Evolutionary conservation across 2,113 vertebrate genomes (phyloP), one percentile per base, ranked within the genome.

Genomic region (Chiloscyllium plagiosum): DNA sequence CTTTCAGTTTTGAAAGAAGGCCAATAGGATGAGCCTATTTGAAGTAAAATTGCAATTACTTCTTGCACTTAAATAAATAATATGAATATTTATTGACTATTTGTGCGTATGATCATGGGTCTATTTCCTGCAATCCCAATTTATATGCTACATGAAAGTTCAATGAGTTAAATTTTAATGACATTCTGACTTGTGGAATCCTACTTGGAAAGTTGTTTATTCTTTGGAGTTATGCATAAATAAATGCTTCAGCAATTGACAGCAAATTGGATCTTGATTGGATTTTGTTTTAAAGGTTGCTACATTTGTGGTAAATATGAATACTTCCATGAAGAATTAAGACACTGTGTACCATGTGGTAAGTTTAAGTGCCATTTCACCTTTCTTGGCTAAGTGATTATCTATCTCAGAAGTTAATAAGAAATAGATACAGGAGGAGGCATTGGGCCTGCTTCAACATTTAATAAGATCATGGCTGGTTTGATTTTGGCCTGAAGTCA

Each of bases 281-380:
- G 15, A 70, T 13, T 0, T 96, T 86, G 87, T 69, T 95, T 29
- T 96, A 89, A 83, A 98, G 98, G 98, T 68, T 98, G 98, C 96
- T 98, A 98, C 96, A 98, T 98, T 96, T 98, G 98, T 76, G 97
- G 97, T 90, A 96, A 85, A 52, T 95, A 98, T 1, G 96, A 98
- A 96, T 98, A 98, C 95, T 98, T 97, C 13, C 97, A 98, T 96
- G 69, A 97, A 4, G 96, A 96, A 12, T 29, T 80, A 24, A 96
- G 96, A 29, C 96, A 4, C 0, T 98, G 98, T 1, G 29, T 97
- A 96, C 97, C 97, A 0, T 98, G 98, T 86, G 72, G 98, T 98
- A 97, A 97, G 97, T 96, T 47, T 66, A 42, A 65, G 65, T 22
- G 33, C 8, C 33, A 68, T 93, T 42, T 94, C 66, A 70, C 56